These are phyloP conservation scores for Diaperis boleti DNA, from an alignment of 2,888 invertebrate genomes.

Conservation along the genomic window DNA sequence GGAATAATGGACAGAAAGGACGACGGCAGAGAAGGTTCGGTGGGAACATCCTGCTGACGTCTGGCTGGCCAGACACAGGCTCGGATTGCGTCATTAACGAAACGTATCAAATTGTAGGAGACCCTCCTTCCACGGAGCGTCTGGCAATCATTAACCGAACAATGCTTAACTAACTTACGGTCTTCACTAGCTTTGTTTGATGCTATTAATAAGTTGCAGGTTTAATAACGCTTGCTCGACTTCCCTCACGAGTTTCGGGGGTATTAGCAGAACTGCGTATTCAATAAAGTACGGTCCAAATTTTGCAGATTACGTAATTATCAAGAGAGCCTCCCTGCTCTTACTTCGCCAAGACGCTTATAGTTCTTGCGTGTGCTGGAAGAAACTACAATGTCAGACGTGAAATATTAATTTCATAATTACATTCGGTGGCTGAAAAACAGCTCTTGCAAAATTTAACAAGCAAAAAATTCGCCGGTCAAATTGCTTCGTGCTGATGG, in stretches of 20 bases:
- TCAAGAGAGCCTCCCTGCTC: neutral
- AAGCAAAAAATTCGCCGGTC: neutral
- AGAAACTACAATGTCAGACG: conserved; percentile 18
- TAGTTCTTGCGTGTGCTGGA: conserved; percentile 14
- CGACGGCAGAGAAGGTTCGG: conserved; percentile 36
- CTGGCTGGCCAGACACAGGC: conserved; percentile 25
- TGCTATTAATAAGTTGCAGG: conserved; percentile 23
- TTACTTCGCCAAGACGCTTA: conserved; percentile 24
- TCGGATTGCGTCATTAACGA: conserved; percentile 53
- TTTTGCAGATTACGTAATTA: conserved; percentile 27
- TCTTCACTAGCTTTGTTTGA: conserved; percentile 35
- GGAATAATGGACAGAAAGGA: conserved; percentile 37
- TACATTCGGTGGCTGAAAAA: conserved; percentile 21
- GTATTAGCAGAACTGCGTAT: conserved; percentile 11
- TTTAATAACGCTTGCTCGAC: conserved; percentile 25
- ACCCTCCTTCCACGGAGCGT: conserved; percentile 39
- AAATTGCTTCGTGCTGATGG: neutral
- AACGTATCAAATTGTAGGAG: conserved; percentile 52
- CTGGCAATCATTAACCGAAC: conserved; percentile 47
- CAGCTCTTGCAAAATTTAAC: conserved; percentile 13
- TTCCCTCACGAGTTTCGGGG: conserved; percentile 3
- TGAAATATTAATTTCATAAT: conserved; percentile 33
- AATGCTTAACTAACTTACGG: conserved; percentile 41
- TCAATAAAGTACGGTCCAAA: conserved; percentile 15
- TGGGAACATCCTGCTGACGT: conserved; percentile 37